Base-by-base conservation (phyloP, 2,888 invertebrate genomes). In the Microctonus brassicae region DNA sequence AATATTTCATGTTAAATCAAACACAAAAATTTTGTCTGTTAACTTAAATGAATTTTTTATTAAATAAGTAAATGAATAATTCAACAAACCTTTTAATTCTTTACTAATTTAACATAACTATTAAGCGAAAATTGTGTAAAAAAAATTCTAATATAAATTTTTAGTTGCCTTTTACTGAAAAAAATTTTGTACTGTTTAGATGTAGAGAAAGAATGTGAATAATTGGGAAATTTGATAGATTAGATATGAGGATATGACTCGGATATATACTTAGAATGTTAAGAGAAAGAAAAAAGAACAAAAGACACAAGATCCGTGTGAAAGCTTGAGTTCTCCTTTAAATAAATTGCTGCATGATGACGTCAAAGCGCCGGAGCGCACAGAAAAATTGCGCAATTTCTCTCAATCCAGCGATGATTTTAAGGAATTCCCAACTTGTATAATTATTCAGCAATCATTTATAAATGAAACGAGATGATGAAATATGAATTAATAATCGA, bases 381-480 rank as follows among this genome's bases (percentile, higher is more conserved):
- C 76, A 81, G 81, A 85, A 85, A 85, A 86, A 86, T 86, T 86
- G 86, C 85, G 85, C 86, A 86, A 86, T 85, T 85, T 85, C 83
- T 83, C 83, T 81, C 77, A 75, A 77, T 75, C 73, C 39, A 62
- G 61, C 33, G 62, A 72, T 61, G 68, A 73, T 70, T 73, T 72
- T 76, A 71, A 75, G 73, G 72, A 53, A 69, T 69, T 55, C 57
- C 63, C 34, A 53, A 11, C 34, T 47, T 55, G 13, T 52, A 39
- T 57, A 73, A 70, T 72, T 70, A 74, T 76, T 77, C 67, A 64
- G 81, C 83, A 82, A 81, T 82, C 82, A 80, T 81, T 76, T 78
- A 77, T 76, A n/a, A 79, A 78, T 77, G 74, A 77, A 39, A 39
- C 13, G 13, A 39, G 39, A 39, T 39, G 39, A 39, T n/a, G 39